phyloP scores from a whole-genome alignment of 2,113 vertebrate genomes.

The Sigmodon hispidus region DNA sequence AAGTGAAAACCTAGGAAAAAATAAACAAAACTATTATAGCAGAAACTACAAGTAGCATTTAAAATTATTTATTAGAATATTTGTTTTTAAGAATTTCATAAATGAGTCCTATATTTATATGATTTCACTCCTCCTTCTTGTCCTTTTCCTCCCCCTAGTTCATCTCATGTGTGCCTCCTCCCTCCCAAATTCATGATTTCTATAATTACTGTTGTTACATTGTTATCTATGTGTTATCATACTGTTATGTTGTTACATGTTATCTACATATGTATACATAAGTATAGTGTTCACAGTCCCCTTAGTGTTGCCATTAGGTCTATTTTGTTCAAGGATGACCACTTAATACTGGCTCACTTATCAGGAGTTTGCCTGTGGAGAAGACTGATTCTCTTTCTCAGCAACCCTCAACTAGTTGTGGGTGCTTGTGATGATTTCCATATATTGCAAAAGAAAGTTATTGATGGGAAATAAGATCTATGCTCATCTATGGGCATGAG shows the following conservation, averaged over 20 bases:
- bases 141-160: not conserved
- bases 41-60: slow-evolving; percentile 15
- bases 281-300: not conserved
- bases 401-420: not conserved
- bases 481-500: not conserved
- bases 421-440: not conserved
- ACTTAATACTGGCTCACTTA: not conserved
- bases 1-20: not conserved
- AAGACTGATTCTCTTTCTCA: not conserved
- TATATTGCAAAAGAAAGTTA: not conserved
- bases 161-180: not conserved
- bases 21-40: not conserved
- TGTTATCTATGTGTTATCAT: not conserved
- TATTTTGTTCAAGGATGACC: not conserved
- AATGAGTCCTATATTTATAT: not conserved
- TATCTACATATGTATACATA: not conserved
- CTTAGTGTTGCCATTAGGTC: not conserved
- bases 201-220: not conserved
- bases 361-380: not conserved
- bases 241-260: not conserved
- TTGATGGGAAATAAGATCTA: not conserved
- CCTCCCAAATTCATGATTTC: not conserved
- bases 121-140: not conserved
- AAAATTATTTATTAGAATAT: slow-evolving; percentile 1
- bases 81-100: not conserved